Percentiles rank a stretch among this genome's conserved stretches.
phyloP scores from a whole-genome alignment of 2,797 vertebrate genomes.

The Balearica regulorum region DNA sequence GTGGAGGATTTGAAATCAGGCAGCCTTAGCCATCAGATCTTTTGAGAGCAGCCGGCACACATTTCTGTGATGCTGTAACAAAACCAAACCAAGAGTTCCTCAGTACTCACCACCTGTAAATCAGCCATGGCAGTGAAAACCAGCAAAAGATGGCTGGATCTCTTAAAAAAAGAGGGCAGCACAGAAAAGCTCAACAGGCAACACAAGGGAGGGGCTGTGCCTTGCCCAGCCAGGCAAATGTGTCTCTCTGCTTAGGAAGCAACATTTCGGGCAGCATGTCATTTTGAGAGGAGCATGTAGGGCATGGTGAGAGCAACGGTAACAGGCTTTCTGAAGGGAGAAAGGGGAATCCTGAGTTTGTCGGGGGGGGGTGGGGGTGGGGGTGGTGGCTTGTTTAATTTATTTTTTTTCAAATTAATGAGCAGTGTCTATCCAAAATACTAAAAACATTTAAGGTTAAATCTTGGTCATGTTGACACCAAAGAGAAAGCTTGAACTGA shows the following conservation, averaged over 20 bases:
- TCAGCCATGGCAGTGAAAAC: neutral
- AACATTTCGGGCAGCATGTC: neutral
- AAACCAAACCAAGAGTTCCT: neutral
- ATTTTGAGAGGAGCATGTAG: neutral
- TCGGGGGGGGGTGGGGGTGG: no score
- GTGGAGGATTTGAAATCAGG: neutral
- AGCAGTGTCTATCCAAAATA: neutral
- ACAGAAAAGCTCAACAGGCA: neutral
- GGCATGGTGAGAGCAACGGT: neutral
- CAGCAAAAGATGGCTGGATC: neutral
- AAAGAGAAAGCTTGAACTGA: neutral
- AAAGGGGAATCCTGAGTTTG: neutral
- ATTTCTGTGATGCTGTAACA: neutral
- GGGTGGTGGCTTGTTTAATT: no score
- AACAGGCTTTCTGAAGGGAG: neutral
- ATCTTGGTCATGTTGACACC: neutral
- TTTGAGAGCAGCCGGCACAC: neutral
- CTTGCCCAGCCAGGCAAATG: neutral
- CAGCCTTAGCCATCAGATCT: neutral
- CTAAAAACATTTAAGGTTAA: neutral
- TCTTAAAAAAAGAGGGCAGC: neutral
- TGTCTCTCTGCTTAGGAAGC: neutral
- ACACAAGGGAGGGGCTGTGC: fast-evolving
- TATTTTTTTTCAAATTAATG: neutral
- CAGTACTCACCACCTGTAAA: neutral